phyloP scores from a whole-genome alignment of 1,140 invertebrate species.

The Arctopsyche grandis region DNA sequence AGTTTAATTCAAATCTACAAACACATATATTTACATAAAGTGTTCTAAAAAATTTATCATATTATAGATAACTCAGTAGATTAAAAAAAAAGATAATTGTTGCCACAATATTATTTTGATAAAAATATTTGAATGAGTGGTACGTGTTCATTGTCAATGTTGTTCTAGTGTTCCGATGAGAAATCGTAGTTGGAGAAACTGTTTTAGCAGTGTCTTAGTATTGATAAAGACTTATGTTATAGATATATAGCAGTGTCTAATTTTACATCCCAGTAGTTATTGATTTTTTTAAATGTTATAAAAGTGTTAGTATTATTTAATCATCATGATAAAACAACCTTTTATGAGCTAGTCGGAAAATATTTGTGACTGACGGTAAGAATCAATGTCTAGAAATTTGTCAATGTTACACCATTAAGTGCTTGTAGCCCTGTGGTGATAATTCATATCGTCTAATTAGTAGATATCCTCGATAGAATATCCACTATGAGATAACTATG shows the following conservation, averaged over 20 bases:
- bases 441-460: too few species aligned
- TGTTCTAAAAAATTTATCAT: neutral
- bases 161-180: neutral
- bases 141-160: constrained; percentile 12
- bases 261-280: neutral
- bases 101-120: constrained; percentile 9
- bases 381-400: neutral
- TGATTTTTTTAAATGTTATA: neutral
- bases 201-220: constrained; percentile 25
- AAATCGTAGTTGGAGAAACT: neutral
- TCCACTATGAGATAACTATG: too few species aligned
- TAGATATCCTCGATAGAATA: too few species aligned
- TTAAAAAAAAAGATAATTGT: neutral
- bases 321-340: neutral
- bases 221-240: neutral
- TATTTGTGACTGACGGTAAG: neutral
- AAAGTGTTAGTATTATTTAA: neutral
- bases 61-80: neutral
- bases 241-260: neutral
- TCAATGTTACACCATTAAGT: neutral
- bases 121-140: neutral
- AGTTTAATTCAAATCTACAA: neutral
- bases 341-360: neutral
- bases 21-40: neutral
- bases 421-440: neutral